Evolutionary conservation across 2,888 invertebrate genomes (phyloP).

Genomic region (Perizoma flavofasciatum): DNA sequence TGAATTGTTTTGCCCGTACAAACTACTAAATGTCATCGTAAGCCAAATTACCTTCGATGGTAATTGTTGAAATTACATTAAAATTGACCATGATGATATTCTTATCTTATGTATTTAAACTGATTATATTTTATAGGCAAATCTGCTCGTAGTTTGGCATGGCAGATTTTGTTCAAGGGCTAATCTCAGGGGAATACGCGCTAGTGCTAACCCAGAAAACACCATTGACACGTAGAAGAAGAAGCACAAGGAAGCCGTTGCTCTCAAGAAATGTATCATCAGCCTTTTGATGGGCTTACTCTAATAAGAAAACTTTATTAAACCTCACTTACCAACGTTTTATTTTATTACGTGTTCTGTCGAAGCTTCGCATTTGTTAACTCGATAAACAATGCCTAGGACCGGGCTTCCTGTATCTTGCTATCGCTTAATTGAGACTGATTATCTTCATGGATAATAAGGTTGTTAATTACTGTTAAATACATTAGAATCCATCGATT

Average conservation of each 20-base stretch:
- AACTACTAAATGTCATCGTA: conserved; percentile 30
- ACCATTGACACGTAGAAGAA: too few relatives aligned
- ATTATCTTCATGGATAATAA: conserved; percentile 11
- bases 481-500: neutral
- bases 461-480: neutral
- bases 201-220: too few relatives aligned
- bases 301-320: too few relatives aligned
- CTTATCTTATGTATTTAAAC: neutral
- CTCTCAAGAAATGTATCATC: too few relatives aligned
- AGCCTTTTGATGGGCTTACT: too few relatives aligned
- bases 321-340: neutral
- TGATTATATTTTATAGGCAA: too few relatives aligned
- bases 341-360: neutral
- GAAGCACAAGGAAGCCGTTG: too few relatives aligned
- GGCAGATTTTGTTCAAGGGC: too few relatives aligned
- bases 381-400: neutral
- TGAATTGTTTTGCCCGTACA: conserved; percentile 38
- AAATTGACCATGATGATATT: conserved; percentile 25
- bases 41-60: conserved; percentile 13
- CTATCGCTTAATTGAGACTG: neutral
- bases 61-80: conserved; percentile 31
- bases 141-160: too few relatives aligned
- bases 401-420: neutral
- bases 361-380: neutral
- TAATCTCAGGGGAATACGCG: too few relatives aligned